Base-by-base conservation (phyloP, 2,797 vertebrate genomes). In the Diglossa cyanea region DNA sequence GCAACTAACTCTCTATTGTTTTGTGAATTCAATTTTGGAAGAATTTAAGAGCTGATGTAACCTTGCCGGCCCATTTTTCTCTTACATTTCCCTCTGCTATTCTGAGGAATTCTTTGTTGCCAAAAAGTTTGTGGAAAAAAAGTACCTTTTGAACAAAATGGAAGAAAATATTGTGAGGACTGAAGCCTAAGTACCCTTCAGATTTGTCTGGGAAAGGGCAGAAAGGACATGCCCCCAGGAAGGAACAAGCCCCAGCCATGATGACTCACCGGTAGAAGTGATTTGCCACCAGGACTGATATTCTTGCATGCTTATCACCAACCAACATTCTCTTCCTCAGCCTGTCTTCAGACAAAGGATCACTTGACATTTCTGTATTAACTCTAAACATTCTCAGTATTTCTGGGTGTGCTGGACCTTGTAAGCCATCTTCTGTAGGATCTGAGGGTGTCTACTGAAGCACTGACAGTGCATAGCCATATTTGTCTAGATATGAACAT, bases 11-110 rank as follows among this genome's bases (percentile, higher is more conserved):
- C 24, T 6, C 85, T 94, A 90, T 93, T 91, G 93, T 94, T 94
- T 75, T 55, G 47, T 70, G 58, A 94, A 88, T 94, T 90, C 66
- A 72, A 10, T 93, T 94, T 87, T 70, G 66, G 76, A 92, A 88
- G 94, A 96, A 91, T 90, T 89, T 68, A 95, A 86, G 75, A 88
- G 87, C 78, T 92, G 94, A 78, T 92, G 66, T 86, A 92, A 92
- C 82, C 62, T 91, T 88, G 87, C 68, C 5, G 92, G 73, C 70
- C 70, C 85, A 53, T 90, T 95, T 94, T 93, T 93, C 58, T 86
- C 47, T 76, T 95, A 50, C 40, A 28, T 78, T 94, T 96, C 79
- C 76, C 73, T 80, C 72, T 70, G 44, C 85, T 94, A 5, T 75
- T 90, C 80, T 39, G 45, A 86, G 60, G 67, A 90, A 90, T 93